A percentile compares a stretch with the other conserved stretches of the same genome.
Conservation (phyloP, 2,113 vertebrate species). For the Cynopterus brachyotis region DNA sequence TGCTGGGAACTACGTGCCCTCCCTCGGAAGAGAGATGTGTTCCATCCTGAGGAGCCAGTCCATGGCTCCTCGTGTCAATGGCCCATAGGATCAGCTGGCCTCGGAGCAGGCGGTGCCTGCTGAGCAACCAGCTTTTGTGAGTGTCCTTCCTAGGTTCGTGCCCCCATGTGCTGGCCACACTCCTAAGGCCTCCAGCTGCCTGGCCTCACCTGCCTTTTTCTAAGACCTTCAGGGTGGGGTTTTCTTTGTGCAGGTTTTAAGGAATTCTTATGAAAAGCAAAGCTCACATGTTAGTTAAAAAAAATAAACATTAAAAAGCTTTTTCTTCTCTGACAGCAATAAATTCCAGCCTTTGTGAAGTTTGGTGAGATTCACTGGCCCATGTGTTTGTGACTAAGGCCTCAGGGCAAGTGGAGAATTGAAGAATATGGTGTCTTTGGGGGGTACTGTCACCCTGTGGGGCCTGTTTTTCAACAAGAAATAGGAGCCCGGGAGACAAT, state of each 20-base stretch:
- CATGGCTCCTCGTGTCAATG: background rate
- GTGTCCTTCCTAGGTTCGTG: background rate
- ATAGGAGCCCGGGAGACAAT: background rate
- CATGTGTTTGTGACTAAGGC: conserved; percentile 64
- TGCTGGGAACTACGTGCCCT: background rate
- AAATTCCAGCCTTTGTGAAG: conserved; percentile 54
- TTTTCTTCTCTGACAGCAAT: conserved; percentile 48
- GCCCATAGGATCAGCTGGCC: background rate
- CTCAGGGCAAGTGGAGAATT: conserved; percentile 21
- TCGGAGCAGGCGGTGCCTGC: fast-evolving
- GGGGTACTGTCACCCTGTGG: conserved; percentile 6
- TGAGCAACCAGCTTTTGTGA: background rate
- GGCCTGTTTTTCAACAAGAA: conserved; percentile 45
- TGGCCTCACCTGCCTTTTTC: background rate
- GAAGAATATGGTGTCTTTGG: conserved; percentile 43
- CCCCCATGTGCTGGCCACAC: background rate
- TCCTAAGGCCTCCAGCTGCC: background rate
- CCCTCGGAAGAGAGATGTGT: background rate
- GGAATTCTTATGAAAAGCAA: conserved; percentile 48
- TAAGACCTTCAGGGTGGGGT: background rate
- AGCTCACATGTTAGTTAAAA: conserved; percentile 17
- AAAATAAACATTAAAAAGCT: background rate
- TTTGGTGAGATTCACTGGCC: background rate
- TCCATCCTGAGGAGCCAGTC: background rate
- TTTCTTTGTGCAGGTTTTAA: background rate